Evolutionary conservation across 1,140 invertebrate genomes (phyloP).

Genomic region (Microplitis demolitor): DNA sequence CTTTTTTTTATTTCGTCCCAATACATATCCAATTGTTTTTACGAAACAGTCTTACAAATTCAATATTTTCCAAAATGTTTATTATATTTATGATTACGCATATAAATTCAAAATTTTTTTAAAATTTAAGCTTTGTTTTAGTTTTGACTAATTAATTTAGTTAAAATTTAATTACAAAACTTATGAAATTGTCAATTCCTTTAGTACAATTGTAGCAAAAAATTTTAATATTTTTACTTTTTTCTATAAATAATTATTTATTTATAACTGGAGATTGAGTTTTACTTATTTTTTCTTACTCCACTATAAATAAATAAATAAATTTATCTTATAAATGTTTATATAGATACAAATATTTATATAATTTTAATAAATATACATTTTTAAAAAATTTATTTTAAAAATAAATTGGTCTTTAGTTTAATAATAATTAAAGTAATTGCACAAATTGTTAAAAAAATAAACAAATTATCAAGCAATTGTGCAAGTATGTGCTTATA

Average conservation of each 20-base stretch:
- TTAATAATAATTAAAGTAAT: too few relatives aligned
- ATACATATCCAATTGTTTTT: not conserved
- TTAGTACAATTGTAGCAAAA: too few relatives aligned
- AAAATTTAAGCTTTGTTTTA: too few relatives aligned
- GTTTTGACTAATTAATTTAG: too few relatives aligned
- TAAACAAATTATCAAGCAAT: not conserved
- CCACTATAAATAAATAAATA: not conserved
- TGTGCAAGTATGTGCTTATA: not conserved
- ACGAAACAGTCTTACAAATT: too few relatives aligned
- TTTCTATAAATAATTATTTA: not conserved
- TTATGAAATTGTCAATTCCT: too few relatives aligned
- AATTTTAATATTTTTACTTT: not conserved
- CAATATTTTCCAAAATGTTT: too few relatives aligned
- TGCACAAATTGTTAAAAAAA: not conserved
- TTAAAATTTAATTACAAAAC: too few relatives aligned
- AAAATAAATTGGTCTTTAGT: not conserved
- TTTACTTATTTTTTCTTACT: too few relatives aligned
- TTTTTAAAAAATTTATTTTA: slow-evolving; percentile 1
- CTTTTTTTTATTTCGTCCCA: not conserved
- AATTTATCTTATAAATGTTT: not conserved
- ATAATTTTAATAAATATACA: slow-evolving; percentile 7
- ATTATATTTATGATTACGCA: too few relatives aligned
- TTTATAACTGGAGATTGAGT: too few relatives aligned
- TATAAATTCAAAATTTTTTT: too few relatives aligned
- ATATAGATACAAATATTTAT: not conserved